Conservation (phyloP, 2,888 invertebrate species). For the Phaonia tiefii region DNA sequence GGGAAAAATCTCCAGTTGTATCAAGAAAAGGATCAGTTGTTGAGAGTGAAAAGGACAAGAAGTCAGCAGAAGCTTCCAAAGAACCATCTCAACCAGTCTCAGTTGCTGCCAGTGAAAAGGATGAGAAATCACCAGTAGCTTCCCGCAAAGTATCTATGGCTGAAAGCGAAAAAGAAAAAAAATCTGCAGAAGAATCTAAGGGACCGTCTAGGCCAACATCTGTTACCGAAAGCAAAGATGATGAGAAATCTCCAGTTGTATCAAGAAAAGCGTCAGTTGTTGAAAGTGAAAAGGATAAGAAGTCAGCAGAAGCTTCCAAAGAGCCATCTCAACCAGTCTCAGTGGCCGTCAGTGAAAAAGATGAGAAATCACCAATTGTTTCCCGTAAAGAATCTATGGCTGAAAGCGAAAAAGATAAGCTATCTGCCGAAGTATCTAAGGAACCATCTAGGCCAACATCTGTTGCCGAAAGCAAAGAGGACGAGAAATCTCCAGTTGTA, state of each 20-base stretch:
- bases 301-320: constrained; percentile 36
- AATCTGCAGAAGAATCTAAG: constrained; percentile 28
- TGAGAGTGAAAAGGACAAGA: constrained; percentile 49
- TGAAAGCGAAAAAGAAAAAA: constrained; percentile 21
- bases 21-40: constrained; percentile 47
- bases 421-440: constrained; percentile 44
- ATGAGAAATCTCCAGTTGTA: constrained; percentile 51
- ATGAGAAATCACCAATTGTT: constrained; percentile 48
- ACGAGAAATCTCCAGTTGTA: constrained; percentile 44
- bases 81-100: constrained; percentile 46
- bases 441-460: constrained; percentile 34
- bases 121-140: constrained; percentile 46
- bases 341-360: constrained; percentile 36
- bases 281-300: constrained; percentile 44
- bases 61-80: constrained; percentile 52
- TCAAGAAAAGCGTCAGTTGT: constrained; percentile 36
- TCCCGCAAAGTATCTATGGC: constrained; percentile 43
- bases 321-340: constrained; percentile 35
- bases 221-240: constrained; percentile 31
- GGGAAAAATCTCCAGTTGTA: constrained; percentile 24
- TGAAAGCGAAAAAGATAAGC: constrained; percentile 48
- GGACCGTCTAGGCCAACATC: constrained; percentile 48
- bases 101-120: constrained; percentile 39
- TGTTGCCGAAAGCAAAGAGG: constrained; percentile 52
- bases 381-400: constrained; percentile 45